Evolutionary conservation across 2,797 vertebrate species (phyloP).

Genomic region (Syndactyla subalaris): DNA sequence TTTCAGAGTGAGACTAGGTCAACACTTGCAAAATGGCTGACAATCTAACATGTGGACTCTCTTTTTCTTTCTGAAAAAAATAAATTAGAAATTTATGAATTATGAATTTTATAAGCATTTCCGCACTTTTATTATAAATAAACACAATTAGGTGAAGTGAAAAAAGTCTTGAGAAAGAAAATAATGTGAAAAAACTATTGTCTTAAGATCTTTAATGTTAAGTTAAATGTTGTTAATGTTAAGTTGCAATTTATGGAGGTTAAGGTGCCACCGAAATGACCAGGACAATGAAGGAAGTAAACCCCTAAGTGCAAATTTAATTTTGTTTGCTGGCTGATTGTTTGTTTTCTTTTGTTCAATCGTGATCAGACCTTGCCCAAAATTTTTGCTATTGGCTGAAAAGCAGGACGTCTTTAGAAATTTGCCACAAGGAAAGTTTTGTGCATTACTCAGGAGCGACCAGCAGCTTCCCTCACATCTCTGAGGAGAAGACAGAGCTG

Average conservation of each 20-base stretch:
- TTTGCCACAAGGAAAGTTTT: not conserved
- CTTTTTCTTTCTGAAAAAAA: not conserved
- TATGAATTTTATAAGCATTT: not conserved
- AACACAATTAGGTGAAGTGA: not conserved
- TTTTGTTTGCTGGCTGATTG: not conserved
- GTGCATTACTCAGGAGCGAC: rapidly evolving
- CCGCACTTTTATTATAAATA: not conserved
- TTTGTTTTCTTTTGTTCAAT: not conserved
- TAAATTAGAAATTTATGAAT: not conserved
- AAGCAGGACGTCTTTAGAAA: not conserved
- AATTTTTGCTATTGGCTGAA: not conserved
- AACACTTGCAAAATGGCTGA: slow-evolving; percentile 16
- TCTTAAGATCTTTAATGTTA: not conserved
- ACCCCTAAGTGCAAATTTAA: rapidly evolving
- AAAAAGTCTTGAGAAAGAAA: not conserved
- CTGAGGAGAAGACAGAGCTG: not conserved
- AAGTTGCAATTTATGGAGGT: not conserved
- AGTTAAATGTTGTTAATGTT: not conserved
- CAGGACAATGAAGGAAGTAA: not conserved
- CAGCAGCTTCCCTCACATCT: not conserved
- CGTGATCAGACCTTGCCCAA: not conserved
- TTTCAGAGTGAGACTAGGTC: not conserved
- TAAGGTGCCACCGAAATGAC: not conserved
- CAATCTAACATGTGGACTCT: not conserved
- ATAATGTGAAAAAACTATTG: rapidly evolving